Evolutionary conservation across 2,888 invertebrate genomes (phyloP).

Genomic region (Agrotis segetum): DNA sequence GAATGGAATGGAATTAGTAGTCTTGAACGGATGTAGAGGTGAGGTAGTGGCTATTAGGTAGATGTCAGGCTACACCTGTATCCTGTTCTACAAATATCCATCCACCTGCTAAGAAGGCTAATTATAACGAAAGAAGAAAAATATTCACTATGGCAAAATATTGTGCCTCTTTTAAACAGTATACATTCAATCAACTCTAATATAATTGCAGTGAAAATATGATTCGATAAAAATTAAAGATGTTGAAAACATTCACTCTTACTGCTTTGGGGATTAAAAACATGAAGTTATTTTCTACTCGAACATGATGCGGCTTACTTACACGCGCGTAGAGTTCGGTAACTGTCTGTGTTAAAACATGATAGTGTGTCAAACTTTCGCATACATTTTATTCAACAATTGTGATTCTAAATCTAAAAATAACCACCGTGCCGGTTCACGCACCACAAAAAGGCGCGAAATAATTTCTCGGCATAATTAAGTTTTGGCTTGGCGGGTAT

Average conservation of each 20-base stretch:
- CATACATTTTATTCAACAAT: background rate
- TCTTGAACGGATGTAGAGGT: background rate
- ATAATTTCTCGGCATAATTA: slow-evolving; percentile 81
- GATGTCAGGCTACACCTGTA: slow-evolving; percentile 34
- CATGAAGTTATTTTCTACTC: no score
- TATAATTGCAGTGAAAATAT: no score
- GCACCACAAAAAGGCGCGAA: slow-evolving; percentile 74
- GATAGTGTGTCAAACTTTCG: no score
- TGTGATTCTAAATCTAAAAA: slow-evolving; percentile 19
- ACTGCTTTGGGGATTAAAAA: no score
- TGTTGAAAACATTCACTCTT: no score
- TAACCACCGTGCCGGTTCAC: slow-evolving; percentile 33
- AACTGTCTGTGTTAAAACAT: no score
- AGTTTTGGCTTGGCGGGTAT: slow-evolving; percentile 81
- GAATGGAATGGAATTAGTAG: background rate
- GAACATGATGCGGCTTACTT: no score
- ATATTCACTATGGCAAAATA: background rate
- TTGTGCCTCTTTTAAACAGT: background rate
- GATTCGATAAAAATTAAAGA: no score
- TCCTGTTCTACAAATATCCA: slow-evolving; percentile 32
- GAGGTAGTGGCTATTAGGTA: slow-evolving; percentile 23
- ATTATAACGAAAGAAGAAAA: slow-evolving; percentile 20
- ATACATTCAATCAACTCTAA: background rate
- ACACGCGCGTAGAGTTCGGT: no score
- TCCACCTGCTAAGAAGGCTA: slow-evolving; percentile 30